Percentiles rank a stretch among this genome's conserved stretches.
Evolutionary conservation across 1,140 invertebrate species (phyloP).

Genomic region (Neodiprion virginianus): DNA sequence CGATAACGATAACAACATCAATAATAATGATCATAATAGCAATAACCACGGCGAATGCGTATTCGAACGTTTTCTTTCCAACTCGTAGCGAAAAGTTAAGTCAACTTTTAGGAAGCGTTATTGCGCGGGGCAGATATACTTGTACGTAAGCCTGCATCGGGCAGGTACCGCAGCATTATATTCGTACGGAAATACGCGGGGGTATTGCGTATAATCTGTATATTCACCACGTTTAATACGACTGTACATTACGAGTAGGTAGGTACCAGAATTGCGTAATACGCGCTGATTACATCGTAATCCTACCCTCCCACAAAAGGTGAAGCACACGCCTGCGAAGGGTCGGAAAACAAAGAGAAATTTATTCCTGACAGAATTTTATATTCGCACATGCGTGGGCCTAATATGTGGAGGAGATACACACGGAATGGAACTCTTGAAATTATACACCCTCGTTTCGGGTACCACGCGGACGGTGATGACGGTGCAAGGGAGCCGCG

Average conservation of each 20-base stretch:
- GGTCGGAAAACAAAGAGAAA: constrained; percentile 7
- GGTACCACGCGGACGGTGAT: not conserved
- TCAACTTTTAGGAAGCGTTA: too few species aligned
- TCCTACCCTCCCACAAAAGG: not conserved
- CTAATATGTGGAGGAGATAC: not conserved
- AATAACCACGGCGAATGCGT: too few species aligned
- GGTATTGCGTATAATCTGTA: too few species aligned
- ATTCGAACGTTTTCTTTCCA: too few species aligned
- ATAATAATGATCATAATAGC: too few species aligned
- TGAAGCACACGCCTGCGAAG: not conserved
- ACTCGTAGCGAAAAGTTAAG: too few species aligned
- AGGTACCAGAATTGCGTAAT: not conserved
- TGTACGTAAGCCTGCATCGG: not conserved
- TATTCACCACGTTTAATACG: not conserved
- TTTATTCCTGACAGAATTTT: constrained; percentile 6
- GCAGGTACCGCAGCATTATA: not conserved
- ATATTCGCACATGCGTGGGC: not conserved
- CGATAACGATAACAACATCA: too few species aligned
- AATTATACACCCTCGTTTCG: not conserved
- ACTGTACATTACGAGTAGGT: not conserved
- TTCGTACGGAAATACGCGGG: not conserved
- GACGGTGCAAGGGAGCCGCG: not conserved
- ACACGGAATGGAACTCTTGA: not conserved
- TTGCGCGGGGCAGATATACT: too few species aligned
- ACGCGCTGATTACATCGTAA: constrained; percentile 4